Percentiles rank a stretch among this genome's conserved stretches.
Conservation (phyloP, 2,888 invertebrate genomes). For the Hylaea fasciaria region DNA sequence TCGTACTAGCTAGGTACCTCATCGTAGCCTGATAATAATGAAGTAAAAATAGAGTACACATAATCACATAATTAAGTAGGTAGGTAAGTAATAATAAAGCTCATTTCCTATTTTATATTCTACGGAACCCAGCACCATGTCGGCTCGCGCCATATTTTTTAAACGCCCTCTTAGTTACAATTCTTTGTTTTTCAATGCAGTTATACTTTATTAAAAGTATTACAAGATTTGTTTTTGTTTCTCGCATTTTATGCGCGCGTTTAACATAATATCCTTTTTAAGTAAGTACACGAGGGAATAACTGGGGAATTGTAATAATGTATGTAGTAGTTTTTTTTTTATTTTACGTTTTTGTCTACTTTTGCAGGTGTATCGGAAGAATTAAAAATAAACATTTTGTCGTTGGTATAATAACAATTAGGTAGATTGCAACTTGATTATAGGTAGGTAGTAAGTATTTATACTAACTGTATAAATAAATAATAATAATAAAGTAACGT, state of each 20-base stretch:
- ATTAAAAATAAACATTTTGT: not conserved
- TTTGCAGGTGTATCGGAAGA: not conserved
- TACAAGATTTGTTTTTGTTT: conserved; percentile 59
- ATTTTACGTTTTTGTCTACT: not conserved
- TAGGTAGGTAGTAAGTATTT: no score
- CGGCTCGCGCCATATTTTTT: not conserved
- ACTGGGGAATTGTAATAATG: not conserved
- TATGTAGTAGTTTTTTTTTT: not conserved
- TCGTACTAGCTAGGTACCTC: no score
- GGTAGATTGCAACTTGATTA: no score
- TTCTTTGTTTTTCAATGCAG: conserved; percentile 46
- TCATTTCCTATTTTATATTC: no score
- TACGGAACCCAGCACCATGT: conserved; percentile 22
- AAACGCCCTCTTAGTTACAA: conserved; percentile 37
- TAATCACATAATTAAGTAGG: no score
- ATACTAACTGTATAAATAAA: no score
- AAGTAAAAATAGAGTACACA: not conserved
- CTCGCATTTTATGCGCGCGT: conserved; percentile 63
- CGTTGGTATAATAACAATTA: not conserved
- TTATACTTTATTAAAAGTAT: conserved; percentile 53
- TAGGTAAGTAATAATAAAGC: no score
- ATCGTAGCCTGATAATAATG: not conserved
- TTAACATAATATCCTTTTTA: conserved; percentile 66
- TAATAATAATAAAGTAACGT: no score
- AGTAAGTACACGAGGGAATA: conserved; percentile 14